Evolutionary conservation across 2,888 invertebrate genomes (phyloP), one percentile per base, ranked within the genome.

Genomic region (Monoplex corrugatus): DNA sequence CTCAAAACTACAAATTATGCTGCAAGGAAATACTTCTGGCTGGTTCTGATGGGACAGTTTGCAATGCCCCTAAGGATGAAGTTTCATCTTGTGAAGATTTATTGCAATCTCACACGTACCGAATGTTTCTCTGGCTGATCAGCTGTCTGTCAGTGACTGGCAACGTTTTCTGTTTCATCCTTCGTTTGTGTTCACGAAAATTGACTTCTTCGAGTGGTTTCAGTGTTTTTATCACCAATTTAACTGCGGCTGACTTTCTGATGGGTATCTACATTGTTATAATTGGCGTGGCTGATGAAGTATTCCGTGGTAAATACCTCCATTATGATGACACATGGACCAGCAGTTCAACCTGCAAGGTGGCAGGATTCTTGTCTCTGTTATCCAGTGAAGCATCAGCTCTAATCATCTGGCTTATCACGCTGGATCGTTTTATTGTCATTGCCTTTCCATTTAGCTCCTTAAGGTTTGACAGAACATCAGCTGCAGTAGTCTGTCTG

Each of bases 401-500:
- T 80, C 78, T 80, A 28, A 40, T 32, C 78, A 80, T 80, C 3
- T 40, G 78, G 23, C 28, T 80, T 1, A 43, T 80, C 43, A 80
- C 78, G 5, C 40, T 23, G 23, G 78, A 80, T 43, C 78, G 78
- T 80, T 80, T 80, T 10, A 23, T 80, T 43, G 78, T 80, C 0
- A 40, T 80, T 28, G 28, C 28, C 28, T 80, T 80, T 43, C n/a
- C 78, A 10, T 80, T 80, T 43, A 80, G 78, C 43, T 43, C 78
- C 8, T 28, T 19, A 28, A n/a, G 78, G 32, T 80, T 80, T 80
- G 28, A 40, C 2, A 80, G 43, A 43, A 23, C 23, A 38, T 91
- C 89, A 10, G 93, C 94, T 6, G 91, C 93, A 32, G 89, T 91
- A 75, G 87, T 13, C 19, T 45, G 44, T 13, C 16, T 82, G 32